Base-by-base conservation (phyloP, 2,888 invertebrate genomes). In the Nymphalis c-album region DNA sequence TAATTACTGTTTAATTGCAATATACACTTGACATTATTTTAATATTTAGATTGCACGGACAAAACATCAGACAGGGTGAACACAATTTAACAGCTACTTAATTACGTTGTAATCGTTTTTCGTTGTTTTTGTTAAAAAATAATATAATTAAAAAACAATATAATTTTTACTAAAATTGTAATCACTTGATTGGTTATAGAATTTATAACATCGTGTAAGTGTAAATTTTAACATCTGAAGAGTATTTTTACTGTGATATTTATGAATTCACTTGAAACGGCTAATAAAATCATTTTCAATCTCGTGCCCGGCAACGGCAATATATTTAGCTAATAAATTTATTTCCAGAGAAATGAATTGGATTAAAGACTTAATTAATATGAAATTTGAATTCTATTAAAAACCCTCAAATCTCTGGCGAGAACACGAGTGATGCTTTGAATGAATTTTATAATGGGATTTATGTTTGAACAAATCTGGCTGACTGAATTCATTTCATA, bases 301-400 rank as follows among this genome's bases (percentile, higher is more conserved):
- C 65, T 60, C 45, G 67, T 47, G n/a, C 51, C 31, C 60, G 48
- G 60, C 67, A 60, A 63, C 57, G 55, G 46, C 65, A 55, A 69
- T 67, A 70, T 64, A 65, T 70, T 71, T 64, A 64, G 55, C 63
- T 69, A 71, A 72, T 71, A 72, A 72, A 69, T 72, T 71, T 60
- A 69, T 68, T 69, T 70, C 59, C 53, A 73, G 66, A 67, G 60
- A 65, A 74, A 71, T 72, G 65, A 72, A 71, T 67, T 68, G 63
- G 68, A 67, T 70, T 68, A 74, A 68, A 60, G 70, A 65, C 63
- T 71, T 74, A 68, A 69, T 74, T 72, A 72, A 68, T 69, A 63
- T 64, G 66, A 72, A 67, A 67, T 64, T 67, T 67, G 60, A 69
- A 63, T 69, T 69, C 63, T 53, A 60, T 61, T 63, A 66, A 68